Conservation (phyloP, 2,888 invertebrate species). For the Rugalucina vietnamica region DNA sequence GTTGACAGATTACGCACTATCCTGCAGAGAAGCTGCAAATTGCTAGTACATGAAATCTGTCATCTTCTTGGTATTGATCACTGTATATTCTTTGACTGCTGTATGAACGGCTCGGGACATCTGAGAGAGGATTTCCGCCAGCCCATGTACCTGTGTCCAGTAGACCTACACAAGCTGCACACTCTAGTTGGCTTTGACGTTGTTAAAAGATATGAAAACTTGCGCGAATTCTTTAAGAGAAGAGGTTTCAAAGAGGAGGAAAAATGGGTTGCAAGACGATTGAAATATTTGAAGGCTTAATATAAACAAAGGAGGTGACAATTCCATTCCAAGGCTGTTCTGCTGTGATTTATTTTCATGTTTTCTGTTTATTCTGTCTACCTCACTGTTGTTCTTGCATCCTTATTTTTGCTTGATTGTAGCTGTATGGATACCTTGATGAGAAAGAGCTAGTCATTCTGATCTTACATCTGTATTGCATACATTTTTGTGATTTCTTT, state of each 20-base stretch:
- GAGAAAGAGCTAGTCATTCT: too few species aligned
- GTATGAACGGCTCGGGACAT: constrained; percentile 83
- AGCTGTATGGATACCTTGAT: too few species aligned
- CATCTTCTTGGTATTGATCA: constrained; percentile 81
- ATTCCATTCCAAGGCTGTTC: too few species aligned
- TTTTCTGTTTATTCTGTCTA: too few species aligned
- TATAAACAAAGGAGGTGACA: too few species aligned
- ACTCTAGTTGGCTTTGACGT: constrained; percentile 77
- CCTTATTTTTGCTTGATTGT: too few species aligned
- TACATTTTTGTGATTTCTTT: too few species aligned
- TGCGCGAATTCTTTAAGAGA: constrained; percentile 71
- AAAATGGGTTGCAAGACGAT: constrained; percentile 70
- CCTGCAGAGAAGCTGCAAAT: constrained; percentile 78
- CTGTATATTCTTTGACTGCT: constrained; percentile 80
- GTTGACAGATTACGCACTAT: constrained; percentile 65
- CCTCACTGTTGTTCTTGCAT: too few species aligned
- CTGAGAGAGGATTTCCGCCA: constrained; percentile 80
- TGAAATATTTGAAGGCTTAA: constrained; percentile 29
- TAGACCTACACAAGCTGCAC: constrained; percentile 80
- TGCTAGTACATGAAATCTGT: constrained; percentile 81
- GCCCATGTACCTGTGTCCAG: constrained; percentile 81
- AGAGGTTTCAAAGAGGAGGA: constrained; percentile 70
- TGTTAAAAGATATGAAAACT: constrained; percentile 68
- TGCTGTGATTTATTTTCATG: too few species aligned
- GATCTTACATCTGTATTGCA: too few species aligned